Evolutionary conservation across 2,888 invertebrate genomes (phyloP).

Genomic region (Thymelicus acteon): DNA sequence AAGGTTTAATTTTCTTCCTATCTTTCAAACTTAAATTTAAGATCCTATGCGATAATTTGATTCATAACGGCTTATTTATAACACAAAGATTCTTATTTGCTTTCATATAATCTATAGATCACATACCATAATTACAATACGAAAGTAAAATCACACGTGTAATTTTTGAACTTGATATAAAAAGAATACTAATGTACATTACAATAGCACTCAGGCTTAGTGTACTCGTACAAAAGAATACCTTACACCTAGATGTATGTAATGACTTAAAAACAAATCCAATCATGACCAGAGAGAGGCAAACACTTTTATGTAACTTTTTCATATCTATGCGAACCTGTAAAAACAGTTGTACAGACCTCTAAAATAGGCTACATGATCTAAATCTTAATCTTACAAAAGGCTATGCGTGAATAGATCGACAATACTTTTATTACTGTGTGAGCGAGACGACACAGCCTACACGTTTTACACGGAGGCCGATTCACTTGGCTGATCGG

Average conservation of each 20-base stretch:
- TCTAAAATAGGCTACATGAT: not conserved
- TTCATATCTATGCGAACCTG: too few species aligned
- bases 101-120: not conserved
- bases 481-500: constrained; percentile 14
- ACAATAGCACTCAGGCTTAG: not conserved
- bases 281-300: too few species aligned
- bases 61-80: too few species aligned
- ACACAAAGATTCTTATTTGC: too few species aligned
- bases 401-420: not conserved
- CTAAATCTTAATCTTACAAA: not conserved
- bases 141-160: not conserved
- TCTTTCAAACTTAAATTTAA: too few species aligned
- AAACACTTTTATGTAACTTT: too few species aligned
- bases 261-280: too few species aligned
- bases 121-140: not conserved
- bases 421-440: not conserved
- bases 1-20: too few species aligned
- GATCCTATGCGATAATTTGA: too few species aligned
- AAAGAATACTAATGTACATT: not conserved
- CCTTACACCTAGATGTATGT: not conserved
- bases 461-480: not conserved
- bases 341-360: too few species aligned
- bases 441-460: not conserved
- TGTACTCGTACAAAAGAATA: not conserved
- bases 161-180: not conserved